Percentiles rank a stretch among this genome's conserved stretches.
phyloP scores from a whole-genome alignment of 2,888 invertebrate genomes.

The Amblyjoppa fuscipennis region DNA sequence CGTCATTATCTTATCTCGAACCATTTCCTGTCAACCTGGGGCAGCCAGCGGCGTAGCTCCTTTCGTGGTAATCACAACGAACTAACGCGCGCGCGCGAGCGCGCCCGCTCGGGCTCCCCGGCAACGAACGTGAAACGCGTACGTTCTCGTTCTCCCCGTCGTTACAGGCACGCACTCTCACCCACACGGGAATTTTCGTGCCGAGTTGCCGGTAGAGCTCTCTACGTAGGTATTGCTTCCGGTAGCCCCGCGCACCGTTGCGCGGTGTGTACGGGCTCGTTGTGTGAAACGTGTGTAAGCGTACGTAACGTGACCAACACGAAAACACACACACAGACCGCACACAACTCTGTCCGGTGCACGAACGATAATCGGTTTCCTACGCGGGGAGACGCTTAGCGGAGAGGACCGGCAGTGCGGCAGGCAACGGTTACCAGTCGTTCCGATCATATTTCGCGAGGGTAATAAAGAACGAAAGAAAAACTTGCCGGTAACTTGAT shows the following conservation, averaged over 20 bases:
- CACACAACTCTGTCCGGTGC: conserved; percentile 68
- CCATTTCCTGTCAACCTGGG: conserved; percentile 83
- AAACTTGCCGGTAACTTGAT: background rate
- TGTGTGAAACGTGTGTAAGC: conserved; percentile 1
- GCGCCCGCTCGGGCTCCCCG: conserved; percentile 5
- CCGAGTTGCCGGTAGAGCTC: conserved; percentile 24
- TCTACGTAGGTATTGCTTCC: conserved; percentile 73
- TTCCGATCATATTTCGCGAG: background rate
- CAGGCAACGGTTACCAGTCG: background rate
- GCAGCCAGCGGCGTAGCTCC: conserved; percentile 68
- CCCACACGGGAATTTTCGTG: conserved; percentile 59
- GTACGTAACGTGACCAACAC: conserved; percentile 34
- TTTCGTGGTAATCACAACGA: conserved; percentile 72
- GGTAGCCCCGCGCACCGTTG: conserved; percentile 64
- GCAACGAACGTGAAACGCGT: conserved; percentile 64
- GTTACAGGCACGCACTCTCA: conserved; percentile 55
- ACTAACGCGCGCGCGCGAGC: conserved; percentile 17
- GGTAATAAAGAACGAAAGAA: background rate
- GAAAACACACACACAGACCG: conserved; percentile 30
- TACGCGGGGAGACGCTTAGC: conserved; percentile 41
- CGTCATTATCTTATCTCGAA: conserved; percentile 82
- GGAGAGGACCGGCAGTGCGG: conserved; percentile 18
- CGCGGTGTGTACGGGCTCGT: conserved; percentile 35
- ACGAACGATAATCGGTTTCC: conserved; percentile 74
- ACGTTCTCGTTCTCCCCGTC: conserved; percentile 35